Conservation (phyloP, 2,888 invertebrate species). For the Leucophora obtusa region DNA sequence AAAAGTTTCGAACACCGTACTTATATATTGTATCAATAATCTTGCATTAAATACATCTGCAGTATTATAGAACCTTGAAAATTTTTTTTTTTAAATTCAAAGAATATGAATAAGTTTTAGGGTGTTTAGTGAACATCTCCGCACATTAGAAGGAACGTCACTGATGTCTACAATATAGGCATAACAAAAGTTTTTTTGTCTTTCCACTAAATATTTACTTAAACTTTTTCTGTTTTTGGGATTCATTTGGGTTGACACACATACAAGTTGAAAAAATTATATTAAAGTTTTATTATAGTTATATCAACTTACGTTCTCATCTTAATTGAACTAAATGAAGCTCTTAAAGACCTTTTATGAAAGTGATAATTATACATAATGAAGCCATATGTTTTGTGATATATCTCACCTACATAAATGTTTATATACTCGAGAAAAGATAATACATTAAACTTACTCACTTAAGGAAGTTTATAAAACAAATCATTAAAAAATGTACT, state of each 20-base stretch:
- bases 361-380: conserved; percentile 10
- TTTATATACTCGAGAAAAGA: not conserved
- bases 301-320: not conserved
- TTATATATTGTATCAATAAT: too few relatives aligned
- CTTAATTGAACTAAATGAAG: conserved; percentile 17
- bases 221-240: not conserved
- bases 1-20: too few relatives aligned
- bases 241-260: not conserved
- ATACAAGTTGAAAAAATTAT: not conserved
- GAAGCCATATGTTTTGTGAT: not conserved
- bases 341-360: conserved; percentile 15
- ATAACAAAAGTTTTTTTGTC: conserved; percentile 5
- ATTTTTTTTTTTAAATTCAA: too few relatives aligned
- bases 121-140: too few relatives aligned
- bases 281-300: not conserved
- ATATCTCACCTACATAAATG: conserved; percentile 17
- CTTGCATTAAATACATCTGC: too few relatives aligned
- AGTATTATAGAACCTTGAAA: too few relatives aligned
- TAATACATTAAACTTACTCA: not conserved
- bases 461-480: not conserved
- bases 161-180: not conserved
- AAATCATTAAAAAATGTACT: not conserved
- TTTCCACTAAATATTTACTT: not conserved
- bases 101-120: too few relatives aligned
- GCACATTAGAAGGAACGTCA: too few relatives aligned